These are phyloP conservation scores for Sceloporus tristichus DNA, from an alignment of 2,113 vertebrate genomes.

Conservation along the genomic window DNA sequence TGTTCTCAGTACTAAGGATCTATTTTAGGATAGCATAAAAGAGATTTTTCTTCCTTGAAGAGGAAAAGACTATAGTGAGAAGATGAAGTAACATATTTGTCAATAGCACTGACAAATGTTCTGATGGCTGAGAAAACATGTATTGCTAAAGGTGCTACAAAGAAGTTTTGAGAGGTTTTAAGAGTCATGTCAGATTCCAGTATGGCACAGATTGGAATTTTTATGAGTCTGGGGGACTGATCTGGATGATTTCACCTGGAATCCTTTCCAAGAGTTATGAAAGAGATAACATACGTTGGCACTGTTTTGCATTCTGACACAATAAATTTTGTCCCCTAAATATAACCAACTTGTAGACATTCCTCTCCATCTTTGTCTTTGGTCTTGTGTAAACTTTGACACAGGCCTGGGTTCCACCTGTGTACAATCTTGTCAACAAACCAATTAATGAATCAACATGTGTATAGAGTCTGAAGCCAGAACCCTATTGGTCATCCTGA, in stretches of 20 bases:
- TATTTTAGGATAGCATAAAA: conserved; percentile 50
- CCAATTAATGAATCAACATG: background rate
- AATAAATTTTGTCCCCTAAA: background rate
- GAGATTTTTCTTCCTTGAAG: conserved; percentile 52
- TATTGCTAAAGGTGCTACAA: background rate
- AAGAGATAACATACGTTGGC: background rate
- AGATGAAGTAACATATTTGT: conserved; percentile 40
- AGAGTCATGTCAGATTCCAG: background rate
- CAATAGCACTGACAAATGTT: conserved; percentile 23
- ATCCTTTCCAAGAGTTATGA: background rate
- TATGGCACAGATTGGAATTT: background rate
- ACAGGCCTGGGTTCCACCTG: background rate
- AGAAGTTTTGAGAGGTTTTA: background rate
- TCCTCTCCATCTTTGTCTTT: background rate
- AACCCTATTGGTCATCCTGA: no score
- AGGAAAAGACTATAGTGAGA: conserved; percentile 24
- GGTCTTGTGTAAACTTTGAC: background rate
- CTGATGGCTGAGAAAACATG: conserved; percentile 4
- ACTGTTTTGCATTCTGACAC: background rate
- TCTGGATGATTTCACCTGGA: background rate
- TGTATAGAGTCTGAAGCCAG: background rate
- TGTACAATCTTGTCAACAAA: background rate
- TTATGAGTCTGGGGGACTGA: background rate
- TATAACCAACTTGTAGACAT: background rate
- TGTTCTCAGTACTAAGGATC: conserved; percentile 45